These are phyloP conservation scores for Dicyrtomina minuta DNA, from an alignment of 2,888 invertebrate genomes.

Conservation along the genomic window DNA sequence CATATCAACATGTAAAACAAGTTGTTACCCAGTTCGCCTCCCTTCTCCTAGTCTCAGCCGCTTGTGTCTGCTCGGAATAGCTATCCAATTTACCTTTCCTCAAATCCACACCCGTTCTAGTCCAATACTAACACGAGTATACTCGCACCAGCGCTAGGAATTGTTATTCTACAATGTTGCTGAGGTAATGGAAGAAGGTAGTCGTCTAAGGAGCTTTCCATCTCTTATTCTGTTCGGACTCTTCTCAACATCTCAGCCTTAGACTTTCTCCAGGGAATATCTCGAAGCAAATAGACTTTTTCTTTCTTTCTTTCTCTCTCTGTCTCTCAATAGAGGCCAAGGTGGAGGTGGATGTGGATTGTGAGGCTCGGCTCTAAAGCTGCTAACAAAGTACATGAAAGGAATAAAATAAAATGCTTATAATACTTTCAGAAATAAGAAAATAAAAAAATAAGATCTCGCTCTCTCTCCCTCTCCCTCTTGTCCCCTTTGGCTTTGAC, in stretches of 20 bases:
- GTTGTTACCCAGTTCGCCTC: too few species aligned
- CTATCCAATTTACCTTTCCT: constrained; percentile 19
- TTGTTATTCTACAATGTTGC: constrained; percentile 13
- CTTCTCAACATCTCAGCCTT: background rate
- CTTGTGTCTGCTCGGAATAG: constrained; percentile 24
- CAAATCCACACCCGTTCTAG: constrained; percentile 2
- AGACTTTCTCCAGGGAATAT: background rate
- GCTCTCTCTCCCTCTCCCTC: background rate
- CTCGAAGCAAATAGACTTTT: constrained; percentile 1
- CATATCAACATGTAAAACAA: background rate
- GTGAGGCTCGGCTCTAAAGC: too few species aligned
- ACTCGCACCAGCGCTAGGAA: too few species aligned
- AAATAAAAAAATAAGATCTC: too few species aligned
- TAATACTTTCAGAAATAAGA: too few species aligned
- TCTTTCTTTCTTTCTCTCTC: background rate
- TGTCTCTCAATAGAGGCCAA: too few species aligned
- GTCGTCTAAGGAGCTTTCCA: background rate
- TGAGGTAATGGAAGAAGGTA: constrained; percentile 4
- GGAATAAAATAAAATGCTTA: too few species aligned
- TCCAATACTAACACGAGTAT: too few species aligned
- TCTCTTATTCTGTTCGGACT: background rate
- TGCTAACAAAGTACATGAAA: too few species aligned
- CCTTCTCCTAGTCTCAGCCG: too few species aligned
- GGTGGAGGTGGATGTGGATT: too few species aligned
- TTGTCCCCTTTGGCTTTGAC: background rate